Conservation (phyloP, 2,888 invertebrate genomes). For the Aplocera efformata region DNA sequence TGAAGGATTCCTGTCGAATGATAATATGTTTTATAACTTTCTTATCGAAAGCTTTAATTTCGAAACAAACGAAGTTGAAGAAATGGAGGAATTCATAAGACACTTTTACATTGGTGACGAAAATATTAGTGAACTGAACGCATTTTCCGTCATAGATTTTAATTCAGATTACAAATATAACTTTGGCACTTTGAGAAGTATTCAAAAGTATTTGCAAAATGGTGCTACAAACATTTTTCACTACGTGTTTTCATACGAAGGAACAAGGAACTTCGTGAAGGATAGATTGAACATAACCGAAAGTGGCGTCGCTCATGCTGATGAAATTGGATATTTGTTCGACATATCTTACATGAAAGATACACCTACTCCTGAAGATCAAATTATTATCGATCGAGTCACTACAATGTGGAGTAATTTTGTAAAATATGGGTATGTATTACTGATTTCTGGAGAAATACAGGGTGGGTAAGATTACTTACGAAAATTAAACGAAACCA, state of each 20-base stretch:
- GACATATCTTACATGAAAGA: conserved; percentile 35
- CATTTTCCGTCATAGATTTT: conserved; percentile 36
- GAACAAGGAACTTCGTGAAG: conserved; percentile 46
- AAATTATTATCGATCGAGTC: conserved; percentile 38
- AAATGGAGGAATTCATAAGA: conserved; percentile 36
- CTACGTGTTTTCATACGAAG: conserved; percentile 51
- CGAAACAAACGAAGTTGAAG: conserved; percentile 24
- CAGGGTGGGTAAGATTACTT: background rate
- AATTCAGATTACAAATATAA: conserved; percentile 41
- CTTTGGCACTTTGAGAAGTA: conserved; percentile 36
- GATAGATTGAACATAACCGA: conserved; percentile 30
- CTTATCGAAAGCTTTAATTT: conserved; percentile 35
- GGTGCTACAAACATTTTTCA: conserved; percentile 39
- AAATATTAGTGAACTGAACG: conserved; percentile 28
- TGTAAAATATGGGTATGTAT: conserved; percentile 44
- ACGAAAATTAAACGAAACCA: no score
- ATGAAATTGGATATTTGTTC: conserved; percentile 47
- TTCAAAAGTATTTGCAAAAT: conserved; percentile 39
- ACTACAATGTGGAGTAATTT: conserved; percentile 51
- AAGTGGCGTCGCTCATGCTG: conserved; percentile 41
- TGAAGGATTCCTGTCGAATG: conserved; percentile 10
- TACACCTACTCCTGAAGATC: conserved; percentile 34
- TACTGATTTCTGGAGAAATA: background rate
- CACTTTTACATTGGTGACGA: conserved; percentile 54
- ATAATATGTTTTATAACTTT: conserved; percentile 24